Conservation (phyloP, 35 echinoderm and acorn worm species). For the Patiria miniata region DNA sequence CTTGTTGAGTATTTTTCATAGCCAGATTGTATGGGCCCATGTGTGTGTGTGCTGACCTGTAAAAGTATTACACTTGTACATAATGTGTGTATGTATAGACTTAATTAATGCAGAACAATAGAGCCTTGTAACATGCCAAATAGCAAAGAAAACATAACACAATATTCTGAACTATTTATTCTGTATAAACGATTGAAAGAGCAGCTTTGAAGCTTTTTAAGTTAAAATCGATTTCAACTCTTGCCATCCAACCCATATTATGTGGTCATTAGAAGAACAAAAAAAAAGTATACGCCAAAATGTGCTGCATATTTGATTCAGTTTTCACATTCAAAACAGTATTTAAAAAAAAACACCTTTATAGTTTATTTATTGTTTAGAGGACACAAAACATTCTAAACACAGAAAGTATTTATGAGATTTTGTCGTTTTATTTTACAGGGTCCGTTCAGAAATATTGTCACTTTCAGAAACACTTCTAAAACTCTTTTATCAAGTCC, state of each 20-base stretch:
- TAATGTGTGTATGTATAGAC: no score
- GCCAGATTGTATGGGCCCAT: no score
- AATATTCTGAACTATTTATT: conserved; percentile 29
- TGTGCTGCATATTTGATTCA: conserved; percentile 25
- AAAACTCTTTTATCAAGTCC: no score
- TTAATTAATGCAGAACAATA: not conserved
- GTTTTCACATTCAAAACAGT: not conserved
- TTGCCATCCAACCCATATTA: not conserved
- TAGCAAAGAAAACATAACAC: not conserved
- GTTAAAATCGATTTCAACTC: not conserved
- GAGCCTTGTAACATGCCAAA: conserved; percentile 19
- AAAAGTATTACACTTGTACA: no score
- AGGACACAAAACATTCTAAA: not conserved
- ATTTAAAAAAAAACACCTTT: not conserved
- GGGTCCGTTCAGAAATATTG: no score
- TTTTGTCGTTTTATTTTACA: no score
- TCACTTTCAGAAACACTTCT: no score
- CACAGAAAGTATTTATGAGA: no score
- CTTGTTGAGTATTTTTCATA: no score
- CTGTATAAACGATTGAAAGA: conserved; percentile 1
- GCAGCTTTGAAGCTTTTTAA: not conserved
- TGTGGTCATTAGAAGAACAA: not conserved
- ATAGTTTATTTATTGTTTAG: not conserved
- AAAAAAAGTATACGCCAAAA: not conserved
- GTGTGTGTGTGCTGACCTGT: no score